phyloP scores from a whole-genome alignment of 1,140 invertebrate species.

The Aphidius gifuensis region DNA sequence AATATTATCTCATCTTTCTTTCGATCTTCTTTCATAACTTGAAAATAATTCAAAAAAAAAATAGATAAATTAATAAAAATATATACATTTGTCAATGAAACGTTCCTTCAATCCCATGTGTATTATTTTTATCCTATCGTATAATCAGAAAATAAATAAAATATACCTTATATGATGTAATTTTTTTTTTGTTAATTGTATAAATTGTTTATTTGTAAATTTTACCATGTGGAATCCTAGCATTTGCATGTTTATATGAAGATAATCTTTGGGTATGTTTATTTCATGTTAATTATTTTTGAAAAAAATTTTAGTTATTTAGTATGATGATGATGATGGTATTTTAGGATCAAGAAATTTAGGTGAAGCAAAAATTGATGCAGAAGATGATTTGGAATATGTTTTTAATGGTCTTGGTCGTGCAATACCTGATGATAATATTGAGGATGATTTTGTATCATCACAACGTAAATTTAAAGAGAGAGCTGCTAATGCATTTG shows the following conservation, averaged over 20 bases:
- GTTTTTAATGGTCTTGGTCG: conserved; percentile 35
- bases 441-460: conserved; percentile 43
- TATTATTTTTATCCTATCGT: too few species aligned
- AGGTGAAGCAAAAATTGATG: conserved; percentile 38
- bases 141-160: too few species aligned
- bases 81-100: too few species aligned
- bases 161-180: too few species aligned
- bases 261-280: background rate
- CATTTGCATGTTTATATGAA: background rate
- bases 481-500: conserved; percentile 47
- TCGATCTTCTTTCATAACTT: background rate
- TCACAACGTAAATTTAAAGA: conserved; percentile 46
- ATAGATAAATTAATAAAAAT: too few species aligned
- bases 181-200: conserved; percentile 1
- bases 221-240: conserved; percentile 1
- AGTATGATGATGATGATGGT: background rate
- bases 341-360: conserved; percentile 46
- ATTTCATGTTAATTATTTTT: background rate
- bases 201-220: background rate
- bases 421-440: conserved; percentile 33
- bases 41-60: too few species aligned
- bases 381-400: conserved; percentile 41
- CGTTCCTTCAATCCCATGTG: too few species aligned
- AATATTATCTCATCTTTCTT: background rate
- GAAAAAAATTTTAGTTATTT: too few species aligned